Percentiles rank a stretch among this genome's conserved stretches.
Evolutionary conservation across 2,113 vertebrate genomes (phyloP).

Genomic region (Aegithalos caudatus): DNA sequence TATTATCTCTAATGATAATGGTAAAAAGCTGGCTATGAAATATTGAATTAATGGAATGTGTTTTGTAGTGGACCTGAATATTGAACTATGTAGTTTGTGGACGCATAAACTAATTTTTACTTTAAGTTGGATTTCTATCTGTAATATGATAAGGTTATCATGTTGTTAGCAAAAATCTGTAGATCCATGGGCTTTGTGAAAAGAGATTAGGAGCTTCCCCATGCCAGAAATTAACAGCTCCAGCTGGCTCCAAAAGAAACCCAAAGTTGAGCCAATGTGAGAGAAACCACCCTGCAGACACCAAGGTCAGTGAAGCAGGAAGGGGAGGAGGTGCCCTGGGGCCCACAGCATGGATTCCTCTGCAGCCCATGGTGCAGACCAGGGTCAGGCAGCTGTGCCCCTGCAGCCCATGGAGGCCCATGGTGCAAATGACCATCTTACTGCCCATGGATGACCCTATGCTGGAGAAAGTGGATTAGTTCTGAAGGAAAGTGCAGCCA

Average conservation of each 20-base stretch:
- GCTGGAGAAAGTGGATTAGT: neutral
- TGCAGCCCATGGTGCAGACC: neutral
- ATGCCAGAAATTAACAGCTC: neutral
- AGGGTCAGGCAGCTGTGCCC: neutral
- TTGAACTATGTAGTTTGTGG: neutral
- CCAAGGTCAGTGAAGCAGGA: neutral
- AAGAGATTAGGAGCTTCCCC: neutral
- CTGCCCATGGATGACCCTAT: neutral
- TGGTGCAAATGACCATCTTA: neutral
- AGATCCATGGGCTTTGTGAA: neutral
- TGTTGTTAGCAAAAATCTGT: rapidly evolving
- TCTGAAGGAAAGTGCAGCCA: neutral
- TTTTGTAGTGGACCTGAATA: neutral
- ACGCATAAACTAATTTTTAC: neutral
- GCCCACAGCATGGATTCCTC: neutral
- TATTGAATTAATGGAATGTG: neutral
- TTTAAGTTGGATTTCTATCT: neutral
- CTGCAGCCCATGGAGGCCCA: neutral
- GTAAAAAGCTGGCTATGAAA: neutral
- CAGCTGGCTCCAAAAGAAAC: neutral
- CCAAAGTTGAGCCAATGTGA: neutral
- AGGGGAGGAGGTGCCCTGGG: neutral
- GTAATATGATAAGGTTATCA: neutral
- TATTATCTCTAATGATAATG: neutral
- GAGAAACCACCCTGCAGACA: neutral